Conservation (phyloP, 2,797 vertebrate genomes). For the Schizopygopsis malacanthus region DNA sequence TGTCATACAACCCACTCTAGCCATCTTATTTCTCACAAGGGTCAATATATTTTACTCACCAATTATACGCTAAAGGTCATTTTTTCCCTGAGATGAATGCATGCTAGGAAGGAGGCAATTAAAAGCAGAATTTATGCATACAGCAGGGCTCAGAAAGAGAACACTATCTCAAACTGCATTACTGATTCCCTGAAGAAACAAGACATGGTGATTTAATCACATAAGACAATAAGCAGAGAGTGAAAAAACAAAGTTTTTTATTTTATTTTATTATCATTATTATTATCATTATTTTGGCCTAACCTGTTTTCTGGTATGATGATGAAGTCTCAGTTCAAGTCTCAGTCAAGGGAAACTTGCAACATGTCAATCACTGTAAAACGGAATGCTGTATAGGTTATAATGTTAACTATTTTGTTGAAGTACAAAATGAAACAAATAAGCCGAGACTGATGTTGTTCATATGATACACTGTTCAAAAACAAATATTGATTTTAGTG, state of each 20-base stretch:
- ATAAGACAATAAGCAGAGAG: background rate
- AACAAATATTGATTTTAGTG: background rate
- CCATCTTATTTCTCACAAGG: conserved; percentile 46
- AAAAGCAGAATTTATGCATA: conserved; percentile 49
- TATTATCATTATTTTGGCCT: background rate
- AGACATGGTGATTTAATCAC: conserved; percentile 54
- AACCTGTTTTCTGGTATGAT: background rate
- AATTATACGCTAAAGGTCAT: conserved; percentile 60
- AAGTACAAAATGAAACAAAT: background rate
- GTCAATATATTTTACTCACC: conserved; percentile 57
- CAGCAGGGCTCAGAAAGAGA: conserved; percentile 23
- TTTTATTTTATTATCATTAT: too few species aligned
- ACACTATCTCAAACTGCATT: conserved; percentile 41
- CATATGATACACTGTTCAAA: background rate
- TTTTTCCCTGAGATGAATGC: conserved; percentile 46
- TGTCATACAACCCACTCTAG: conserved; percentile 43
- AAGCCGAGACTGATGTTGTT: background rate
- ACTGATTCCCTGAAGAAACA: conserved; percentile 47
- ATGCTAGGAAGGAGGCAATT: conserved; percentile 50
- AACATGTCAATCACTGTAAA: background rate
- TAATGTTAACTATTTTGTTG: background rate
- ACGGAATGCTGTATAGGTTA: background rate
- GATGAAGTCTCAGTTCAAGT: background rate
- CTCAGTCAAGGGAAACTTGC: background rate
- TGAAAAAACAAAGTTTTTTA: background rate